Percentiles rank a stretch among this genome's conserved stretches.
These are phyloP conservation scores for Echinometra lucunter DNA, from an alignment of 53 echinoderm and acorn worm genomes.

Conservation along the genomic window DNA sequence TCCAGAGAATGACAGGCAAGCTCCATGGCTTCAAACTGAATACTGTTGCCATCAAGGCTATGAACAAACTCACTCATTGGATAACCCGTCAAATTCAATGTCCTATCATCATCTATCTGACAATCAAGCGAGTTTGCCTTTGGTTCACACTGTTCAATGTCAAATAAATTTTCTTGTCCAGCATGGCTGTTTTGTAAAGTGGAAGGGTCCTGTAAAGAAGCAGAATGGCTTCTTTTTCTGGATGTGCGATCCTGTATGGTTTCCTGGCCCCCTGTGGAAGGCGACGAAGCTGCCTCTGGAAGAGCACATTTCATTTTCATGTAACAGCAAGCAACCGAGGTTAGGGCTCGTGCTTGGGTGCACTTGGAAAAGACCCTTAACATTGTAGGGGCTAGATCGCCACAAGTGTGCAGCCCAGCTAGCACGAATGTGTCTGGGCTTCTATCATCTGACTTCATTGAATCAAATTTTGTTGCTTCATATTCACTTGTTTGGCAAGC, in stretches of 20 bases:
- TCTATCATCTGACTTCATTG: too few relatives aligned
- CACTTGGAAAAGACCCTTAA: slow-evolving; percentile 85
- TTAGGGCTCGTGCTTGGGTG: slow-evolving; percentile 73
- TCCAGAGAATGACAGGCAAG: slow-evolving; percentile 90
- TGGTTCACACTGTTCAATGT: not conserved
- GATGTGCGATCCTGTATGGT: not conserved
- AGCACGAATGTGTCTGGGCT: slow-evolving; percentile 67
- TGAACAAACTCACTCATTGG: slow-evolving; percentile 85
- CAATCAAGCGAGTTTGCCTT: not conserved
- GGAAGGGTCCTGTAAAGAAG: not conserved
- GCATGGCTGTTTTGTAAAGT: not conserved
- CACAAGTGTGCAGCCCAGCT: slow-evolving; percentile 90
- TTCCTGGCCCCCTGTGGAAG: not conserved
- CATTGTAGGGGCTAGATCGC: slow-evolving; percentile 94
- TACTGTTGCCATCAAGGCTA: slow-evolving; percentile 32
- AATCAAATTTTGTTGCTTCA: not conserved
- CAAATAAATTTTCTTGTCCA: not conserved
- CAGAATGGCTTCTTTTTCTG: slow-evolving; percentile 1
- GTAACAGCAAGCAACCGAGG: slow-evolving; percentile 89
- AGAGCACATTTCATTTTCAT: slow-evolving; percentile 83
- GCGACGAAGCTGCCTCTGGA: not conserved
- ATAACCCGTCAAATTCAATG: slow-evolving; percentile 64
- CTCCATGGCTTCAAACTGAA: slow-evolving; percentile 87
- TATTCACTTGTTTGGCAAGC: not conserved
- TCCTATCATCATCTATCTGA: not conserved